These are phyloP conservation scores for Euleptes europaea DNA, from an alignment of 2,113 vertebrate species.

Conservation along the genomic window DNA sequence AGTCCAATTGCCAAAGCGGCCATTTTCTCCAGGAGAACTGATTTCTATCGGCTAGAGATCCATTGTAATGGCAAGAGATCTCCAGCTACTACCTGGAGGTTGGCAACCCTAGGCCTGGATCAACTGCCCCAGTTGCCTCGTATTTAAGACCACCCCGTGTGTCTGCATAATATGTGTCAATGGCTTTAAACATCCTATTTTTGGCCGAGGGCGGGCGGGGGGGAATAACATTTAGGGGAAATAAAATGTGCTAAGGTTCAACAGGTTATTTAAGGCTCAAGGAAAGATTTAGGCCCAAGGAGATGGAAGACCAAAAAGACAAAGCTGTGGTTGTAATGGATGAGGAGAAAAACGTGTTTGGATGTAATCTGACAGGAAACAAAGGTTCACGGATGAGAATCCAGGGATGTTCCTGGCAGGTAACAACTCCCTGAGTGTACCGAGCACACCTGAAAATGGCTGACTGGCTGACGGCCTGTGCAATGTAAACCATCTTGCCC, in stretches of 20 bases:
- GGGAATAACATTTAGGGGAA: not conserved
- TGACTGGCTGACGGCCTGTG: slow-evolving; percentile 39
- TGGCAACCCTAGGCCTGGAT: no score
- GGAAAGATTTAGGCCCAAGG: slow-evolving; percentile 14
- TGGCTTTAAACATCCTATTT: not conserved
- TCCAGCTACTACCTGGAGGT: no score
- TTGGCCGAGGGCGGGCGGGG: no score
- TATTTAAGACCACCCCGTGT: no score
- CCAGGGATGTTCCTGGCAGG: slow-evolving; percentile 47
- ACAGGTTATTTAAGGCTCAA: not conserved
- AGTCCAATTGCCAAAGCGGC: no score
- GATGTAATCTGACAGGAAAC: slow-evolving; percentile 51
- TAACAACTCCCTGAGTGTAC: slow-evolving; percentile 35
- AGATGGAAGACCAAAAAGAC: slow-evolving; percentile 21
- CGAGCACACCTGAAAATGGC: slow-evolving; percentile 42
- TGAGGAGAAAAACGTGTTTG: slow-evolving; percentile 7
- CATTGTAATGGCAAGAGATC: no score
- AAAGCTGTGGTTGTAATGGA: slow-evolving; percentile 3
- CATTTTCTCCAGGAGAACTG: no score
- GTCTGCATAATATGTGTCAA: no score
- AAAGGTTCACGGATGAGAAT: slow-evolving; percentile 44
- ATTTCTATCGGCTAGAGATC: no score
- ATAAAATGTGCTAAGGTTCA: not conserved
- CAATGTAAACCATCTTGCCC: slow-evolving; percentile 32
- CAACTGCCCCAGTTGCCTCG: no score